Evolutionary conservation across 2,113 vertebrate species (phyloP).

Genomic region (Zootoca vivipara): DNA sequence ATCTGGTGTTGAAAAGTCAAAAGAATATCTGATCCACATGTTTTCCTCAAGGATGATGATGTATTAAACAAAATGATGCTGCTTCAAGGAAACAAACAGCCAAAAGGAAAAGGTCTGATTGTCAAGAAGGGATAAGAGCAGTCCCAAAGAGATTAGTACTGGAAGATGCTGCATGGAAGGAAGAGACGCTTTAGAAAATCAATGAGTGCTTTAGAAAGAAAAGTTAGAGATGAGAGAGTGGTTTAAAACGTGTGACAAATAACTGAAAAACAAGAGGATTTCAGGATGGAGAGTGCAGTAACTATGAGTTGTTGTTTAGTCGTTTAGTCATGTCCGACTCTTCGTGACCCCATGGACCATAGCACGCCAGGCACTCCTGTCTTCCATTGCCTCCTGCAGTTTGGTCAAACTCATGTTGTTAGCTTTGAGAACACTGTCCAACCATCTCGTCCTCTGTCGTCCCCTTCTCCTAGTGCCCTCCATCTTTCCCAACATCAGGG

Average conservation of each 20-base stretch:
- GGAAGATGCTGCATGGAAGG: accelerated
- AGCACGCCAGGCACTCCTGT: too few species aligned
- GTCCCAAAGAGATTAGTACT: accelerated
- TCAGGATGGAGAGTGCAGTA: neutral
- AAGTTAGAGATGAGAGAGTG: neutral
- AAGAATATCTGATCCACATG: neutral
- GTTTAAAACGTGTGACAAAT: neutral
- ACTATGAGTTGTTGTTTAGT: too few species aligned
- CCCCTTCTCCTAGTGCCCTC: too few species aligned
- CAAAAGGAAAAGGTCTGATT: neutral
- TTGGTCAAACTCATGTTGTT: too few species aligned
- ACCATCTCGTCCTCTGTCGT: too few species aligned
- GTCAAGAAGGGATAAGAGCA: accelerated
- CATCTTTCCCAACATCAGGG: too few species aligned
- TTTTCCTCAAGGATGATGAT: neutral
- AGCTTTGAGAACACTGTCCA: too few species aligned
- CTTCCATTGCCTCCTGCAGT: too few species aligned
- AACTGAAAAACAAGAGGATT: neutral
- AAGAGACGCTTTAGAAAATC: neutral
- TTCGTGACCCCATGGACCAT: too few species aligned
- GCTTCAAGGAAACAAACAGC: accelerated
- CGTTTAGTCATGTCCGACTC: too few species aligned
- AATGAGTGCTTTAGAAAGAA: accelerated
- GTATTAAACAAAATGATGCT: neutral
- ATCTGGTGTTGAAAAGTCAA: neutral